Conservation (phyloP, 1,140 invertebrate species). For the Spodoptera litura region DNA sequence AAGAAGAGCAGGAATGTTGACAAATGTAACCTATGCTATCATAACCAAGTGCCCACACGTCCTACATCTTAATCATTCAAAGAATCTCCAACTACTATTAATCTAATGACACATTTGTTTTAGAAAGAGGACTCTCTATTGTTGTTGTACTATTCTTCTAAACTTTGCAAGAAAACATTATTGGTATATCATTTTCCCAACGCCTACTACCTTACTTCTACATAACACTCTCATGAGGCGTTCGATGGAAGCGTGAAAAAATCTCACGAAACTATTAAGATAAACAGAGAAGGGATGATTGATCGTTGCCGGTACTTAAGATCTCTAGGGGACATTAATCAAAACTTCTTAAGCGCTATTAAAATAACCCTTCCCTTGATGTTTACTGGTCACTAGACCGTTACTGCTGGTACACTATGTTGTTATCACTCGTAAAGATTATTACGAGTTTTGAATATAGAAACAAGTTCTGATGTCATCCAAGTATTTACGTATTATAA, state of each 20-base stretch:
- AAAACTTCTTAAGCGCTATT: constrained; percentile 55
- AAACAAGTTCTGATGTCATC: background rate
- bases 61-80: too few species aligned
- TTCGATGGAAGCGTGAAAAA: constrained; percentile 29
- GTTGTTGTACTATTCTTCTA: too few species aligned
- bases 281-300: constrained; percentile 44
- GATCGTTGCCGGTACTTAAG: constrained; percentile 43
- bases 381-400: constrained; percentile 15
- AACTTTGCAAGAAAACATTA: too few species aligned
- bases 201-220: too few species aligned
- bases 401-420: constrained; percentile 6
- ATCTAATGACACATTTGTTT: too few species aligned
- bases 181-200: too few species aligned
- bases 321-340: constrained; percentile 51
- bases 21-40: too few species aligned
- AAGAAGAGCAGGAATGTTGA: too few species aligned
- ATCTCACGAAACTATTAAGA: constrained; percentile 35
- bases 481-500: too few species aligned
- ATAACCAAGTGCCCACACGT: too few species aligned
- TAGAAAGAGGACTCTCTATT: too few species aligned
- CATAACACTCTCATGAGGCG: background rate
- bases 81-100: too few species aligned
- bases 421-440: background rate
- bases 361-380: constrained; percentile 49
- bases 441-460: background rate